phyloP scores from a whole-genome alignment of 2,888 invertebrate species.

The Chymomyza caudatula region DNA sequence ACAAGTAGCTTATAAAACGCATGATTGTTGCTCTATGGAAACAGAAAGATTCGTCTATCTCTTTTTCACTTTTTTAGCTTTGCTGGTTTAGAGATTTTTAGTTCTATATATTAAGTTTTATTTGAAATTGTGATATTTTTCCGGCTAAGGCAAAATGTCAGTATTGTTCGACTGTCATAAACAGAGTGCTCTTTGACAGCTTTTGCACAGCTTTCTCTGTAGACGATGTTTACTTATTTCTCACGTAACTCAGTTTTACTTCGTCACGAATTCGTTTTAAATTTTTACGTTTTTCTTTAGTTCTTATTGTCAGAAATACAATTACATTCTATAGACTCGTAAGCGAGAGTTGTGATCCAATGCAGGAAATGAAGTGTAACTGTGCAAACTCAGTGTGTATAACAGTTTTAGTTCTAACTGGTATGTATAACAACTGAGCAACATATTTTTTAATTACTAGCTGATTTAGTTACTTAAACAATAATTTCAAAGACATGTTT shows the following conservation, averaged over 20 bases:
- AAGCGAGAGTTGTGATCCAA: slow-evolving; percentile 54
- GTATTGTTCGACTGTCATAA: slow-evolving; percentile 19
- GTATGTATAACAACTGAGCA: too few species aligned
- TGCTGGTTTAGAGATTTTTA: too few species aligned
- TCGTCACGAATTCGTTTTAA: slow-evolving; percentile 40
- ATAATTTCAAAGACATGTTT: slow-evolving; percentile 22
- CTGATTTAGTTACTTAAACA: slow-evolving; percentile 26
- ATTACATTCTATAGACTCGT: slow-evolving; percentile 25
- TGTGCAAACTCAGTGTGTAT: not conserved
- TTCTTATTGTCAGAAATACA: slow-evolving; percentile 21
- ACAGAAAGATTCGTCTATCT: not conserved
- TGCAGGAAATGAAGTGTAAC: slow-evolving; percentile 36
- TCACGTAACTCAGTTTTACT: slow-evolving; percentile 53
- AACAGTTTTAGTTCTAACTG: too few species aligned
- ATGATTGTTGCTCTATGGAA: too few species aligned
- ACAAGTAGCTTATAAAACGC: slow-evolving; percentile 15
- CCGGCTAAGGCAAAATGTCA: slow-evolving; percentile 8
- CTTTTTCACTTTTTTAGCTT: not conserved
- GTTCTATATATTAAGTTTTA: not conserved
- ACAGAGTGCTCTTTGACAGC: slow-evolving; percentile 46
- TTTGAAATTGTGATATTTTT: not conserved
- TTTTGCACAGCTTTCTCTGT: slow-evolving; percentile 52
- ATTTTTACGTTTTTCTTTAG: slow-evolving; percentile 10
- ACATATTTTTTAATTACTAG: slow-evolving; percentile 17
- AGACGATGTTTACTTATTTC: slow-evolving; percentile 10